These are phyloP conservation scores for Girardia tigrina DNA, from an alignment of 2,888 invertebrate species.

Conservation along the genomic window DNA sequence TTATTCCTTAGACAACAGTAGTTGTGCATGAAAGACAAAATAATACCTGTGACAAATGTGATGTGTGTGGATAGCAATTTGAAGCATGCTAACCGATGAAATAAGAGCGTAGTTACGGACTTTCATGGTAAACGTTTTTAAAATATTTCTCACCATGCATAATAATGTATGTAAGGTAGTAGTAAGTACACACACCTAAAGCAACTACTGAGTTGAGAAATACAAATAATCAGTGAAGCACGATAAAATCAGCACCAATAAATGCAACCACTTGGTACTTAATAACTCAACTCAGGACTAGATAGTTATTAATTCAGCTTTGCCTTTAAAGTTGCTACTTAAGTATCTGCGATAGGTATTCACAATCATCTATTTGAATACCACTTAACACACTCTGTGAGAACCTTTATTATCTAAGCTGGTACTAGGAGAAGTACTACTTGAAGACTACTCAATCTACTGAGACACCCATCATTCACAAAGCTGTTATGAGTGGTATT, in stretches of 20 bases:
- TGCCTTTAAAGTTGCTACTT: constrained; percentile 14
- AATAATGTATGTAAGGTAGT: background rate
- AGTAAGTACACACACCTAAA: background rate
- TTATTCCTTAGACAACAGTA: constrained; percentile 5
- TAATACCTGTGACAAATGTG: constrained; percentile 13
- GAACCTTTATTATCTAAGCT: constrained; percentile 1
- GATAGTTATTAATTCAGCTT: constrained; percentile 23
- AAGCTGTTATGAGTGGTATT: constrained; percentile 27
- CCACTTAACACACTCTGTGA: constrained; percentile 13
- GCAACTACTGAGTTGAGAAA: constrained; percentile 1
- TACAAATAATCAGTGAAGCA: constrained; percentile 17
- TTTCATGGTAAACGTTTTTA: background rate
- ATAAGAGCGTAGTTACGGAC: background rate
- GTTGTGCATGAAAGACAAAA: background rate
- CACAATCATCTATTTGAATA: constrained; percentile 16
- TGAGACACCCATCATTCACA: background rate
- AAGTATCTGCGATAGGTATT: constrained; percentile 15
- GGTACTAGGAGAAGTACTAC: constrained; percentile 23
- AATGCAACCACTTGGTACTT: constrained; percentile 23
- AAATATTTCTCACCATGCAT: too few relatives aligned
- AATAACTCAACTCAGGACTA: constrained; percentile 1
- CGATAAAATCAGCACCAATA: constrained; percentile 23
- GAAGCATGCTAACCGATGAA: constrained; percentile 3
- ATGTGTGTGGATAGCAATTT: constrained; percentile 16
- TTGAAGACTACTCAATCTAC: background rate